Base-by-base conservation (phyloP, 1,140 invertebrate genomes). In the Dendrolimus punctatus region DNA sequence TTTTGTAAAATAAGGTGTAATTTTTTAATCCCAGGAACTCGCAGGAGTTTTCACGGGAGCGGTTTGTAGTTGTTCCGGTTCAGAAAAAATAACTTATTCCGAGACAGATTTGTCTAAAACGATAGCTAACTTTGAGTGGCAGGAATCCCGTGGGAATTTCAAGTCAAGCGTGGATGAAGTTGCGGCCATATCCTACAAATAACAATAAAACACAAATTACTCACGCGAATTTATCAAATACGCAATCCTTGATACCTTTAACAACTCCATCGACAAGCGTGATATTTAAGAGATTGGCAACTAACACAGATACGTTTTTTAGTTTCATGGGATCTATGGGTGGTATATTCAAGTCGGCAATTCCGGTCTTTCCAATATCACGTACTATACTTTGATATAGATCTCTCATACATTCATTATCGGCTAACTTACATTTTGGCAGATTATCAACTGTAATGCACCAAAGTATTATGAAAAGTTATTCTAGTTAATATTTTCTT, bases 381-480 rank as follows among this genome's bases (percentile, higher is more conserved):
- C 40, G 48, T 4, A 81, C 6, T 0, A 62, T 46, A 8, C 41
- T 51, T 51, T 64, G 48, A 10, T 67, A 60, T 0, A 66, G 6
- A 0, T 59, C 46, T 37, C 39, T 66, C 51, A 71, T 45, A 49
- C 78, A 81, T 6, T 62, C 57, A 5, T 46, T 49, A 6, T 81
- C 69, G 6, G 60, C 52, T 6, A 74, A 51, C 37, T 60, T 57
- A 36, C 77, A 80, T 67, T 73, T 73, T 49, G 50, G 39, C 8
- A 78, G 39, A 8, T 49, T 63, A 7, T 76, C 73, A 36, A 76
- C 77, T 80, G 61, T 37, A 78, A 80, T 55, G 36, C 54, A 57
- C 42, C 60, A 49, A 52, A 42, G 38, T 9, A 9, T 37, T n/a
- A 48, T 48, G 39, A 23, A 23, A 23, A 23, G 23, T 23, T 23